Base-by-base conservation (phyloP, 2,888 invertebrate genomes). In the Macrophya annulata region DNA sequence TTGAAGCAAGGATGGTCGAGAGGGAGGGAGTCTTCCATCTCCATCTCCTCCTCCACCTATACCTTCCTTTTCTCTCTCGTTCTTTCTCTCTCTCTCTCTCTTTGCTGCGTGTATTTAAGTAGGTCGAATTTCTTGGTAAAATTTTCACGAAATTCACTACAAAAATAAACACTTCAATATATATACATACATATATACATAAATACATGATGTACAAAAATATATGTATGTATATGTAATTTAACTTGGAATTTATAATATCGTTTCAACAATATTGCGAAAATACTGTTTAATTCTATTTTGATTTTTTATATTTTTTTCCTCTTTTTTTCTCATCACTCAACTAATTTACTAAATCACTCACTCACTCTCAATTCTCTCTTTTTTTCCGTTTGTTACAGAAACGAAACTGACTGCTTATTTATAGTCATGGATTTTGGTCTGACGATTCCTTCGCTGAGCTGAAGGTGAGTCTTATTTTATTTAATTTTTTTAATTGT, bases 381-480 rank as follows among this genome's bases (percentile, higher is more conserved):
- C n/a, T 15, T 72, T 21, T 17, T 43, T 25, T 21, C n/a, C 4
- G 8, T 74, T 74, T 68, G 68, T 74, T 74, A 21, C 74, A 74
- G 74, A 4, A 45, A 45, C 43, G 43, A 45, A 45, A 71, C 43
- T 74, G 45, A 45, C n/a, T 45, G 25, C 12, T 68, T 37, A 17
- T 31, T 10, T 68, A 68, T 37, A 74, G 74, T 74, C 74, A 74
- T 74, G 74, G 45, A 74, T 45, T 74, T 45, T 45, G 17, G 45
- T 45, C 74, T 74, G 43, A 45, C 74, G 45, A 74, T 45, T 43
- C 43, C 45, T 45, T 25, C 74, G 74, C 45, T 74, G 43, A 74
- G 74, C 45, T 74, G 74, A 74, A 74, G 74, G 74, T 74, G 45
- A 74, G 74, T 43, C 43, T 74, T 21, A n/a, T 40, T 17, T 71